Base-by-base conservation (phyloP, 2,888 invertebrate genomes). In the Morpho helenor region DNA sequence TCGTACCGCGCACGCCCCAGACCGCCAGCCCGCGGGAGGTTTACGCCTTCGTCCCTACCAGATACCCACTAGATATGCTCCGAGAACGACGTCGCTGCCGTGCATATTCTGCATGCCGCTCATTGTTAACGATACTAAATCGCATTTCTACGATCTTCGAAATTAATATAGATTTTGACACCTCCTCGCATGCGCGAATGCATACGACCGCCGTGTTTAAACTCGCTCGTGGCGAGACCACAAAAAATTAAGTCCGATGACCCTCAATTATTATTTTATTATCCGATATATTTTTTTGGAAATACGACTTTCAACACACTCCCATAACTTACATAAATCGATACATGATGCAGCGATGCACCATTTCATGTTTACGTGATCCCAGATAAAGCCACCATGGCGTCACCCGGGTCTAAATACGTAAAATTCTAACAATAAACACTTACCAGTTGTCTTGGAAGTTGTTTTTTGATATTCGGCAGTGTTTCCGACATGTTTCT, bases 281-380 rank as follows among this genome's bases (percentile, higher is more conserved):
- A 70, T 69, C 72, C 61, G 64, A 74, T 66, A 73, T 66, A 59
- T 61, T 69, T 66, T 16, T 66, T 67, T 66, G 70, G 68, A 58
- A 67, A 71, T 71, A 74, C 66, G 66, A 75, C 73, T 72, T 60
- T 63, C 61, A 71, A 72, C 62, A 73, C 67, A 71, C 71, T 78
- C 69, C 73, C 66, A 66, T 76, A 79, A 82, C 73, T 84, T 82
- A 80, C 68, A 76, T 79, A 80, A 87, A 89, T 88, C 90, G 82
- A 90, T 90, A 89, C 84, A 87, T 86, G 85, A 87, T 90, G 90
- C 90, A 90, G 85, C 83, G 89, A 88, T 90, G 90, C 90, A 90
- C 89, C 90, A 89, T 90, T 89, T 89, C 88, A 85, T 91, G 91
- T 91, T 92, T 92, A 92, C 93, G 92, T 93, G 93, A 92, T 92